phyloP scores from a whole-genome alignment of 2,797 vertebrate species.

The Triplophysa bombifrons region DNA sequence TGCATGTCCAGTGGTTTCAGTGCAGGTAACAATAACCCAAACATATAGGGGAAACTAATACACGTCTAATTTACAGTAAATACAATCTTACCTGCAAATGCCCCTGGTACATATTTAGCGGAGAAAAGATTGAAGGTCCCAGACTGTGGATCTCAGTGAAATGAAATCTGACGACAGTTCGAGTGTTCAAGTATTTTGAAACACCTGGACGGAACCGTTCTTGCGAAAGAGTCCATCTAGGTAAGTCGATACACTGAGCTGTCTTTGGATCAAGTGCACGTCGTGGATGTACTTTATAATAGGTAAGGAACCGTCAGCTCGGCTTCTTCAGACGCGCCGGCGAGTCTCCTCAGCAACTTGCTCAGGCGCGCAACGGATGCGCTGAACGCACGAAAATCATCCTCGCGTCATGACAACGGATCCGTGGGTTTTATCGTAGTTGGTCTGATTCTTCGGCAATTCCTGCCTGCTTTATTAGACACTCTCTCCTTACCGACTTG shows the following conservation, averaged over 20 bases:
- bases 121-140: conserved; percentile 66
- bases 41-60: neutral
- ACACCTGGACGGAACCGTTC: conserved; percentile 43
- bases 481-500: conserved; percentile 42
- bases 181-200: conserved; percentile 58
- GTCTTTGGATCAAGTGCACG: conserved; percentile 69
- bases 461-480: conserved; percentile 68
- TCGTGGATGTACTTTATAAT: conserved; percentile 53
- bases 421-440: conserved; percentile 51
- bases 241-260: conserved; percentile 59
- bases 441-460: conserved; percentile 64
- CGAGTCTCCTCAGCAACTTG: conserved; percentile 38
- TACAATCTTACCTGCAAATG: conserved; percentile 80
- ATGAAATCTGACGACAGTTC: conserved; percentile 53
- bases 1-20: conserved; percentile 6
- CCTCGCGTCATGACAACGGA: conserved; percentile 11
- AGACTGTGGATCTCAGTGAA: conserved; percentile 64
- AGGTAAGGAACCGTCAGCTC: conserved; percentile 27
- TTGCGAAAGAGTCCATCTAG: conserved; percentile 29
- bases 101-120: conserved; percentile 86
- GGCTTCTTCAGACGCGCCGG: conserved; percentile 22
- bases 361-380: conserved; percentile 18
- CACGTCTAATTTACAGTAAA: neutral
- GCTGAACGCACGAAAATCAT: conserved; percentile 15
- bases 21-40: conserved; percentile 1